A percentile compares a stretch with the other conserved stretches of the same genome.
These are phyloP conservation scores for Ophraella communa DNA, from an alignment of 2,888 invertebrate species.

Conservation along the genomic window DNA sequence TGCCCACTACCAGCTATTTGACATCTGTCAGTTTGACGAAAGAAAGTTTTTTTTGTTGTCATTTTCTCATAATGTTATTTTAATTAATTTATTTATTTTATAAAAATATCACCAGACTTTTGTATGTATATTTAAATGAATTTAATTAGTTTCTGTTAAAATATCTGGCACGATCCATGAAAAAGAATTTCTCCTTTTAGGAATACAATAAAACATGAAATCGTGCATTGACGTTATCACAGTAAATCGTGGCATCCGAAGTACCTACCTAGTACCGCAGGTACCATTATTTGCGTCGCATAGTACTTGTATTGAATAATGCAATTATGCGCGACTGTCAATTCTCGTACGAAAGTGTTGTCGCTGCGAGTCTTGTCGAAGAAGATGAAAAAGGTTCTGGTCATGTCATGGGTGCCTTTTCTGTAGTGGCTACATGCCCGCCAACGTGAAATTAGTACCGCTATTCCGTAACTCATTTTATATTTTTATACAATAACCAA, in stretches of 20 bases:
- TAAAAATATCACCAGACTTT: too few species aligned
- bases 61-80: too few species aligned
- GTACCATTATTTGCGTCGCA: conserved; percentile 20
- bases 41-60: too few species aligned
- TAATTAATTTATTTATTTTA: too few species aligned
- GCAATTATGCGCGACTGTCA: conserved; percentile 39
- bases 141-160: too few species aligned
- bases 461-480: too few species aligned
- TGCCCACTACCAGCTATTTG: too few species aligned
- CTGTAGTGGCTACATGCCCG: neutral
- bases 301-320: conserved; percentile 36
- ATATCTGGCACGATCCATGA: neutral
- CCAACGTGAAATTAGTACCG: neutral
- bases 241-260: conserved; percentile 16
- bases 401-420: neutral
- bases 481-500: too few species aligned
- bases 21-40: too few species aligned
- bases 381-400: neutral
- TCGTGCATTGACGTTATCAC: conserved; percentile 19
- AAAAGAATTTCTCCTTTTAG: neutral
- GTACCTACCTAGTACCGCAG: conserved; percentile 13
- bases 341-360: conserved; percentile 38
- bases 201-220: conserved; percentile 11
- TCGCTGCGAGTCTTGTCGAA: conserved; percentile 24
- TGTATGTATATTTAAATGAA: too few species aligned